Percentiles rank a stretch among this genome's conserved stretches.
Evolutionary conservation across 2,797 vertebrate species (phyloP).

Genomic region (Pygocentrus nattereri): DNA sequence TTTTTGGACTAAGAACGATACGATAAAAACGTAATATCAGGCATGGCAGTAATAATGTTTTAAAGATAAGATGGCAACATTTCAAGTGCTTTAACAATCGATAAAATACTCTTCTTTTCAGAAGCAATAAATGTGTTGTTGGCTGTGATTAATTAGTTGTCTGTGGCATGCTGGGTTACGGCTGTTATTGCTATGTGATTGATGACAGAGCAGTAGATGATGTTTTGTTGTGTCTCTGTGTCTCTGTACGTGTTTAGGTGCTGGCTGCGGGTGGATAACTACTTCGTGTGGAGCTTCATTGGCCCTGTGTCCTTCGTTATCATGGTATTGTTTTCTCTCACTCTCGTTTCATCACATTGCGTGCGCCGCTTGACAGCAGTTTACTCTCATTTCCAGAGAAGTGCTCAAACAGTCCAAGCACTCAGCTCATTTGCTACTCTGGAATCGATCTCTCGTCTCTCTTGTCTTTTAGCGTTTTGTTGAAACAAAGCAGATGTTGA

Average conservation of each 20-base stretch:
- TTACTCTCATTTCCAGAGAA: constrained; percentile 8
- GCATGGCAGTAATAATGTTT: constrained; percentile 12
- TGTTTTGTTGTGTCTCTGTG: constrained; percentile 31
- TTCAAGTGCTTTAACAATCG: constrained; percentile 22
- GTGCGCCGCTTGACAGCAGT: background rate
- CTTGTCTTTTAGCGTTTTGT: background rate
- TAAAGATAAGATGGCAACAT: constrained; percentile 6
- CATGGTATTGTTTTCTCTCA: constrained; percentile 78
- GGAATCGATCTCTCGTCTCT: background rate
- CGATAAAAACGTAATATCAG: background rate
- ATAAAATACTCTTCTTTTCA: constrained; percentile 5
- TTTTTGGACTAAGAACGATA: background rate
- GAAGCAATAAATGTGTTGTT: constrained; percentile 5
- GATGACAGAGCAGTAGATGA: constrained; percentile 27
- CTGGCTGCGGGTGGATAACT: constrained; percentile 95
- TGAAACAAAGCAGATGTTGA: background rate
- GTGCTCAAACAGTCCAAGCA: constrained; percentile 22
- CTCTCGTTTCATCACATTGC: background rate
- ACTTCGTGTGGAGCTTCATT: constrained; percentile 98
- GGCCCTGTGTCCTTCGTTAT: constrained; percentile 94
- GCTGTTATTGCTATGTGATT: constrained; percentile 40
- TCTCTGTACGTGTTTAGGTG: constrained; percentile 77
- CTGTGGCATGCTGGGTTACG: constrained; percentile 11
- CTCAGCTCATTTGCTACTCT: constrained; percentile 40
- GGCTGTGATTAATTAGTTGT: constrained; percentile 37